These are phyloP conservation scores for Watsonalla cultraria DNA, from an alignment of 2,888 invertebrate species.

Conservation along the genomic window DNA sequence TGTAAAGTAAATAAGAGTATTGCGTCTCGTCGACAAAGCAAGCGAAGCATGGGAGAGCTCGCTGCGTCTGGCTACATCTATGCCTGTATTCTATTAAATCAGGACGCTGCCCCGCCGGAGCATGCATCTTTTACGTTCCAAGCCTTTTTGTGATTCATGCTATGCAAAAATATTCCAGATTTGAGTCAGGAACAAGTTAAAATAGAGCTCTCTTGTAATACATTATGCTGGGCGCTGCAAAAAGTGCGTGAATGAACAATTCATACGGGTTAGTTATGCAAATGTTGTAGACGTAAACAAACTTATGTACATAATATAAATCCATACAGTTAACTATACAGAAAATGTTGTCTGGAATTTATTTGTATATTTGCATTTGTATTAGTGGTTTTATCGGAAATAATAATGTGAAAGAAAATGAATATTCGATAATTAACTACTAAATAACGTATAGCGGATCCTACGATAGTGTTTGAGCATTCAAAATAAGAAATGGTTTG, in stretches of 20 bases:
- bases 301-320: background rate
- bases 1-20: slow-evolving; percentile 35
- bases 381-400: too few relatives aligned
- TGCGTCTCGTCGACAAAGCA: slow-evolving; percentile 31
- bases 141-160: slow-evolving; percentile 61
- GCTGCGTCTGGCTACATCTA: slow-evolving; percentile 38
- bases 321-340: too few relatives aligned
- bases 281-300: background rate
- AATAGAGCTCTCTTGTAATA: slow-evolving; percentile 27
- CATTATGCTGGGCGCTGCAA: slow-evolving; percentile 6
- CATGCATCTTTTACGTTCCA: slow-evolving; percentile 49
- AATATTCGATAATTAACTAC: too few relatives aligned
- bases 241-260: slow-evolving; percentile 14
- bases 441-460: too few relatives aligned
- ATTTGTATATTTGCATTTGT: background rate
- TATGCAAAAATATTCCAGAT: slow-evolving; percentile 70
- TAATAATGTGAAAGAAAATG: too few relatives aligned
- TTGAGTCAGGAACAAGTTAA: slow-evolving; percentile 52
- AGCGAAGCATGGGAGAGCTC: slow-evolving; percentile 26
- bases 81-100: slow-evolving; percentile 69
- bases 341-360: too few relatives aligned
- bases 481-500: too few relatives aligned
- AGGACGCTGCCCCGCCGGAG: slow-evolving; percentile 43
- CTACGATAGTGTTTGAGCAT: too few relatives aligned
- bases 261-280: slow-evolving; percentile 1